Conservation (phyloP, 2,113 vertebrate species). For the Cnemophilus loriae region DNA sequence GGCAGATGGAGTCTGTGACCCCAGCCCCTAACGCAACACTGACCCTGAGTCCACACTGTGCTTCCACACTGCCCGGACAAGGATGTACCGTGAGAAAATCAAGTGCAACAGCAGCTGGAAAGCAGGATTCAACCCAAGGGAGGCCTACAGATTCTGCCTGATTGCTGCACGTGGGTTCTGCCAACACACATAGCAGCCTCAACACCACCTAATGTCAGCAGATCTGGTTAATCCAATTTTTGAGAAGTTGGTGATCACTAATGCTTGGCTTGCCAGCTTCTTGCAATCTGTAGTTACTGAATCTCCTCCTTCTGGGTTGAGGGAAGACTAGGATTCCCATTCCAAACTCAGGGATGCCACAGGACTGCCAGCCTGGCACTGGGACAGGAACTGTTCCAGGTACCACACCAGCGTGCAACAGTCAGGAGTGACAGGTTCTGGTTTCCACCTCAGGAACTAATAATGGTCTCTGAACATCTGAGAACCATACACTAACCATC, state of each 20-base stretch:
- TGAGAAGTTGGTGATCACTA: not conserved
- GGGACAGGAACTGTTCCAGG: not conserved
- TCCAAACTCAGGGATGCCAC: not conserved
- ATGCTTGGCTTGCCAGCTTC: not conserved
- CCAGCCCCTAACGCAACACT: not conserved
- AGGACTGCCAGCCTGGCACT: not conserved
- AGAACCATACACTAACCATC: not conserved
- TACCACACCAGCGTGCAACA: not conserved
- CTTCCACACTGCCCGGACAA: not conserved
- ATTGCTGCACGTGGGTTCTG: rapidly evolving
- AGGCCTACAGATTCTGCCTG: not conserved
- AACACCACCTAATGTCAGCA: not conserved
- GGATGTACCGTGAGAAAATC: not conserved
- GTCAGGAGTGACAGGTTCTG: not conserved
- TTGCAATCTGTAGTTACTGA: not conserved
- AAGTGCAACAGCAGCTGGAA: not conserved
- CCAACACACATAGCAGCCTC: not conserved
- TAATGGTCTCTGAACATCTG: not conserved
- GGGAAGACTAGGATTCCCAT: not conserved
- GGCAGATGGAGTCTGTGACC: not conserved
- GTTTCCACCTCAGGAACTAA: not conserved
- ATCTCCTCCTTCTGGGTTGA: not conserved
- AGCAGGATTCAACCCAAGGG: not conserved
- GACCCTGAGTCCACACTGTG: not conserved
- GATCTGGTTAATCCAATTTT: not conserved